Percentiles rank a stretch among this genome's conserved stretches.
These are phyloP conservation scores for Ischnura elegans DNA, from an alignment of 2,888 invertebrate genomes.

Conservation along the genomic window DNA sequence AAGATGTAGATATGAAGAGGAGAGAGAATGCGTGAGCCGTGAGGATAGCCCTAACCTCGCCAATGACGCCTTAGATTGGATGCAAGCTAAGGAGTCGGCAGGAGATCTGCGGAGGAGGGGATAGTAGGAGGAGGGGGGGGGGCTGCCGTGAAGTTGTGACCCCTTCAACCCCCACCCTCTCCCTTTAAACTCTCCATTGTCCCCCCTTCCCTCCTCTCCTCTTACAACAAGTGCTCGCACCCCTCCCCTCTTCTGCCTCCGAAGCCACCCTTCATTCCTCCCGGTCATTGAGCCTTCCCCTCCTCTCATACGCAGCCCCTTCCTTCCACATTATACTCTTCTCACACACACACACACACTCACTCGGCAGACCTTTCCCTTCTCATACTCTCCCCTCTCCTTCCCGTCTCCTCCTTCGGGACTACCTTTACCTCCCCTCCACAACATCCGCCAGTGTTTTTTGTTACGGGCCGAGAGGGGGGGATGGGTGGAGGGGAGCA, in stretches of 20 bases:
- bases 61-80: constrained; percentile 65
- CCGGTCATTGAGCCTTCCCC: constrained; percentile 65
- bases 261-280: constrained; percentile 56
- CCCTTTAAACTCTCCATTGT: not conserved
- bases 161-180: constrained; percentile 40
- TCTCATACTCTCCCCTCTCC: not conserved
- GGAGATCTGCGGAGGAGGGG: not conserved
- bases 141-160: not conserved
- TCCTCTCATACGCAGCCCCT: not conserved
- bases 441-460: constrained; percentile 62
- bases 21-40: constrained; percentile 18
- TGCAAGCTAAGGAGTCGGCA: constrained; percentile 22
- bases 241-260: not conserved
- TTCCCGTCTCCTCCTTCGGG: not conserved
- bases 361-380: too few species aligned
- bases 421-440: not conserved
- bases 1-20: not conserved
- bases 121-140: not conserved
- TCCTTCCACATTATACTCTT: constrained; percentile 20
- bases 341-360: too few species aligned
- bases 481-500: not conserved
- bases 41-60: constrained; percentile 67
- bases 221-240: not conserved
- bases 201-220: not conserved
- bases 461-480: constrained; percentile 46